Evolutionary conservation across 2,888 invertebrate species (phyloP).

Genomic region (Meghimatium bilineatum): DNA sequence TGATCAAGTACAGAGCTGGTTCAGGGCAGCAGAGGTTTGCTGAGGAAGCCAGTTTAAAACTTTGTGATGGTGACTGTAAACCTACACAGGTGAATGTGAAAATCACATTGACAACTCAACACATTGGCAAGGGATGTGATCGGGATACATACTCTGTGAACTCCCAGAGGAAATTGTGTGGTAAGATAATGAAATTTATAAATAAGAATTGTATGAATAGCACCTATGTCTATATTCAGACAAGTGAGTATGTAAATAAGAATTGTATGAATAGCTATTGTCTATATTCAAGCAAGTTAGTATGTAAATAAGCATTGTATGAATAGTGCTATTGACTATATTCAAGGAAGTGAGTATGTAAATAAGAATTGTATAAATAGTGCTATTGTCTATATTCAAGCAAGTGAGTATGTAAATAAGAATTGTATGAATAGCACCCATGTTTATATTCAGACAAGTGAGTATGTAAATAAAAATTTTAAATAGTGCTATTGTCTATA

Average conservation of each 20-base stretch:
- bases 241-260: too few species aligned
- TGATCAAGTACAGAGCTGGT: constrained; percentile 91
- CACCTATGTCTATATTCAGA: too few species aligned
- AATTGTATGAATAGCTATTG: too few species aligned
- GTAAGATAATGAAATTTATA: constrained; percentile 75
- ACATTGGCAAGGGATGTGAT: constrained; percentile 97
- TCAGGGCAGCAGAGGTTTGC: constrained; percentile 88
- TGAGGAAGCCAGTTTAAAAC: constrained; percentile 83
- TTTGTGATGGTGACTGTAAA: constrained; percentile 78
- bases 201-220: neutral
- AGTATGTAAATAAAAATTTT: too few species aligned
- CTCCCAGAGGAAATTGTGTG: constrained; percentile 90
- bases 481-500: too few species aligned
- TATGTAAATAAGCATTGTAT: too few species aligned
- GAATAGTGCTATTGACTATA: too few species aligned
- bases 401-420: neutral
- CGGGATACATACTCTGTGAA: constrained; percentile 93
- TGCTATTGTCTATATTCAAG: neutral
- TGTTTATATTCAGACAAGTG: neutral
- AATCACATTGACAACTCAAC: constrained; percentile 85
- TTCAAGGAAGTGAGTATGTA: neutral
- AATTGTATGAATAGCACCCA: neutral
- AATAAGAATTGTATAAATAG: neutral
- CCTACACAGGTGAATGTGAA: constrained; percentile 78
- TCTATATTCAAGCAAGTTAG: too few species aligned